Percentiles rank a stretch among this genome's conserved stretches.
phyloP scores from a whole-genome alignment of 64 coral and sea anemone species.

The Acropora yongei region DNA sequence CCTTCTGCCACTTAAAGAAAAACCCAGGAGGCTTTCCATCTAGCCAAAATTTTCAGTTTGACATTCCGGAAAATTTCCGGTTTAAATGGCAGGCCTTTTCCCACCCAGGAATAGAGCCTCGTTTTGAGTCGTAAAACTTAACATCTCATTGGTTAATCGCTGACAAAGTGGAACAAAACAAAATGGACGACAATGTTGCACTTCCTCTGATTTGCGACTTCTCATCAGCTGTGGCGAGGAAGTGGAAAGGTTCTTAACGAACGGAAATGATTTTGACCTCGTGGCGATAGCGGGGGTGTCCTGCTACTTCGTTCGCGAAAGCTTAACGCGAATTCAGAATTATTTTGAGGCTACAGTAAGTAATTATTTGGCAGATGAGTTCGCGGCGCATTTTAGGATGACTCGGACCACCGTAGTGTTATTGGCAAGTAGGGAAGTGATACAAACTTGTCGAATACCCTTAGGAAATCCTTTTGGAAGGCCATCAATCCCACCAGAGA shows the following conservation, averaged over 20 bases:
- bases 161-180: no score
- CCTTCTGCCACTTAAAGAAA: no score
- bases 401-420: slow-evolving; percentile 8
- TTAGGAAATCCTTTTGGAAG: slow-evolving; percentile 22
- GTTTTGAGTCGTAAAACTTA: no score
- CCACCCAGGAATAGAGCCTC: no score
- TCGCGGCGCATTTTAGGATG: slow-evolving; percentile 37
- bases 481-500: slow-evolving; percentile 52
- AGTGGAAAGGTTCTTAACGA: neutral
- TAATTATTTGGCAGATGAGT: slow-evolving; percentile 51
- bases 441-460: neutral
- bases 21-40: no score
- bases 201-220: neutral
- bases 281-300: slow-evolving; percentile 20
- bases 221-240: neutral
- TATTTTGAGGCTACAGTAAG: slow-evolving; percentile 50
- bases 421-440: neutral
- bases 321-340: slow-evolving; percentile 28
- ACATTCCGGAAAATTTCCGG: no score
- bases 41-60: no score
- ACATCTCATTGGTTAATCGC: no score
- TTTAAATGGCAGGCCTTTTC: no score
- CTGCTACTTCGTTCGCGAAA: slow-evolving; percentile 27
- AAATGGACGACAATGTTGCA: slow-evolving; percentile 5
- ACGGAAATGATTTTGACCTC: slow-evolving; percentile 14